These are phyloP conservation scores for Tolmerus cingulatus DNA, from an alignment of 2,888 invertebrate genomes.

Conservation along the genomic window DNA sequence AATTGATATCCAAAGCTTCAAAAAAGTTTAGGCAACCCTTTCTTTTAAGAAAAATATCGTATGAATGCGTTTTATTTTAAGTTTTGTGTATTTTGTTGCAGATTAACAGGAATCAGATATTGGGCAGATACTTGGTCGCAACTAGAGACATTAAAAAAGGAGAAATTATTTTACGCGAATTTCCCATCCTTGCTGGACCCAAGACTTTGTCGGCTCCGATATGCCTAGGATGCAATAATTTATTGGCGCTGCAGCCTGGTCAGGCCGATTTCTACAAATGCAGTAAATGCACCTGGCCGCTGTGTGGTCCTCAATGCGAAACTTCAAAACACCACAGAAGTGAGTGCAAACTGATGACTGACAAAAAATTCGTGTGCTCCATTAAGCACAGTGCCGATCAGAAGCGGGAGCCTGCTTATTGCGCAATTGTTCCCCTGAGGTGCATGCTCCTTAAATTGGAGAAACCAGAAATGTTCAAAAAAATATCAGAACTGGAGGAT, in stretches of 20 bases:
- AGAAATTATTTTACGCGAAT: conserved; percentile 73
- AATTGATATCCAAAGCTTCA: too few relatives aligned
- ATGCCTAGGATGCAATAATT: conserved; percentile 72
- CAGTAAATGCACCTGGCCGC: conserved; percentile 72
- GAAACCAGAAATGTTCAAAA: conserved; percentile 63
- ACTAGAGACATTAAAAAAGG: conserved; percentile 74
- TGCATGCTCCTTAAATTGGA: conserved; percentile 69
- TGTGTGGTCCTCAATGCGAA: conserved; percentile 72
- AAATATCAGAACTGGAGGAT: conserved; percentile 57
- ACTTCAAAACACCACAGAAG: conserved; percentile 66
- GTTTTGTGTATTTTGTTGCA: conserved; percentile 66
- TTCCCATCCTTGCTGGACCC: conserved; percentile 73
- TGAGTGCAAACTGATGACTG: conserved; percentile 71
- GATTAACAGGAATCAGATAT: conserved; percentile 56
- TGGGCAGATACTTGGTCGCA: conserved; percentile 73
- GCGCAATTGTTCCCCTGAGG: conserved; percentile 72
- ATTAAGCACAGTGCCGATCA: conserved; percentile 63
- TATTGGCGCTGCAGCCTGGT: conserved; percentile 51
- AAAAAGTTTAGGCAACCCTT: too few relatives aligned
- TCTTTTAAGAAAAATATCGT: too few relatives aligned
- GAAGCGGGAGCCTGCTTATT: conserved; percentile 70
- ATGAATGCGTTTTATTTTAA: too few relatives aligned
- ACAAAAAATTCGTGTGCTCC: conserved; percentile 68
- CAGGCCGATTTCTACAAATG: conserved; percentile 68
- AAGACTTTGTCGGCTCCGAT: conserved; percentile 69